Base-by-base conservation (phyloP, 2,888 invertebrate species). In the Pemphredon lugubris region DNA sequence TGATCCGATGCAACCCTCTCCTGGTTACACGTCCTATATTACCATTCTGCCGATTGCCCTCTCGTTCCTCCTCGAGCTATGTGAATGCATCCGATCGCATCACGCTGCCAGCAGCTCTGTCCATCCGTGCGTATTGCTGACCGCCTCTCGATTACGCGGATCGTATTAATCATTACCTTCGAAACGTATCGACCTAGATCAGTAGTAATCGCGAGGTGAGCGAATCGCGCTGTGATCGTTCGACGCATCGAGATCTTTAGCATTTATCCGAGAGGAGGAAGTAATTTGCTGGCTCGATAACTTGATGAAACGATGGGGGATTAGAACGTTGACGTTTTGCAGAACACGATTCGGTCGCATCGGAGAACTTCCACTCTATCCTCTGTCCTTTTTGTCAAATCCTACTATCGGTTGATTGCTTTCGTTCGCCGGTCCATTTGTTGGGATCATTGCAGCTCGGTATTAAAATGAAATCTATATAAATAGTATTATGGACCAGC, bases 131-230 rank as follows among this genome's bases (percentile, higher is more conserved):
- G 82, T 77, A 82, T 83, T 81, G 81, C 75, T 83, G 83, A 77
- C 76, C 78, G 80, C 72, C 82, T 84, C 79, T 76, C 84, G 84
- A 86, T 88, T 86, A 86, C 77, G 81, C 76, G 83, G 85, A 88
- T 88, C 85, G 84, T 83, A 87, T 88, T 86, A 88, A 83, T 78
- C 83, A 85, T 77, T 76, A 58, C 72, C 78, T 55, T 58, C 68
- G 63, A 66, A 80, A 79, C 65, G 73, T 79, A 81, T 68, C 82
- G 75, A 79, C 69, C 72, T 61, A 76, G 66, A 76, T 81, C 73
- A 53, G 11, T 44, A 13, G 32, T 13, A 34, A 26, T 57, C 61
- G 58, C 47, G 65, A 59, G 18, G 23, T 26, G 23, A 42, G 11
- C 51, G 78, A 54, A 75, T 45, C 51, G 53, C 34, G 47, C 30